Evolutionary conservation across 2,888 invertebrate genomes (phyloP).

Genomic region (Dryobotodes eremita): DNA sequence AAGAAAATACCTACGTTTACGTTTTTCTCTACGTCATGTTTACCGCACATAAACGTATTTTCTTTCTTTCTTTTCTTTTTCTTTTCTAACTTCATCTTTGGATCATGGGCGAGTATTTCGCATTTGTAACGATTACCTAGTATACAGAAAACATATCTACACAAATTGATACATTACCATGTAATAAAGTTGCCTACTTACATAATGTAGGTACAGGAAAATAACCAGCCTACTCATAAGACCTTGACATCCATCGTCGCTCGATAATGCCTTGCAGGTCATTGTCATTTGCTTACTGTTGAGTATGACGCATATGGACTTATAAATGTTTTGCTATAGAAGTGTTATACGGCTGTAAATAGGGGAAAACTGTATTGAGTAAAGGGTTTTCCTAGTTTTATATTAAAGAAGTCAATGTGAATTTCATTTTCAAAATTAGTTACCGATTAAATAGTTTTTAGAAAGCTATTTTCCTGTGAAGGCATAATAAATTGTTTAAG

Average conservation of each 20-base stretch:
- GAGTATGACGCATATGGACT: neutral
- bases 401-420: neutral
- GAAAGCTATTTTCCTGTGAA: neutral
- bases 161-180: slow-evolving; percentile 16
- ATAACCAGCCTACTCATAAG: slow-evolving; percentile 16
- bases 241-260: slow-evolving; percentile 45
- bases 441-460: neutral
- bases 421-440: neutral
- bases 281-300: slow-evolving; percentile 36
- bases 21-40: too few species aligned
- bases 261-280: slow-evolving; percentile 45
- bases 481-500: neutral
- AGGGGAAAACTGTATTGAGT: neutral
- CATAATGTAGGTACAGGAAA: slow-evolving; percentile 15
- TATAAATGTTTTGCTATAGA: neutral
- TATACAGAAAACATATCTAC: neutral
- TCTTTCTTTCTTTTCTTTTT: too few species aligned
- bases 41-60: too few species aligned
- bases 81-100: too few species aligned
- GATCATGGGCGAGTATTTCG: neutral
- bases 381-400: neutral
- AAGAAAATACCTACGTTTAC: too few species aligned
- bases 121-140: neutral
- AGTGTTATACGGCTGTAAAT: neutral
- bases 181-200: neutral